Base-by-base conservation (phyloP, 2,797 vertebrate species). In the Uromys caudimaculatus region DNA sequence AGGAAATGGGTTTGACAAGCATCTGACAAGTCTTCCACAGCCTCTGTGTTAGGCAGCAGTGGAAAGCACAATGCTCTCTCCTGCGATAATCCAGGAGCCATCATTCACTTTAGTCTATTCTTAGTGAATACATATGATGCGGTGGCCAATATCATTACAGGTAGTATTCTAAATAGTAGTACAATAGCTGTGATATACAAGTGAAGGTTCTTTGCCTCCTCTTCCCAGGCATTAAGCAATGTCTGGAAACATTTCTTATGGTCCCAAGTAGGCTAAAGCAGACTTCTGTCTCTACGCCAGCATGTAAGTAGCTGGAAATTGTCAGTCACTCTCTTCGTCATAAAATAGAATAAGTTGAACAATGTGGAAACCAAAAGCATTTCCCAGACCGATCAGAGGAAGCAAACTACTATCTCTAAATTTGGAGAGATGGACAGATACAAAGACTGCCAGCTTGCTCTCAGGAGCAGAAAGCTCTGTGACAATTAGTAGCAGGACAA, bases 351-450 rank as follows among this genome's bases (percentile, higher is more conserved):
- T 77, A 94, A 56, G 32, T 8, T 38, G n/a, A 89, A 82, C 27
- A 44, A 79, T 84, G 23, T 94, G 23, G 83, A 92, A 92, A 87
- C 60, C 56, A 90, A 95, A 23, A 93, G 76, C 24, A 67, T 38
- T 89, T 78, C 32, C 78, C 76, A 69, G 62, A 58, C 32, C 58
- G 10, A 82, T 50, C 75, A 76, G 50, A 89, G n/a, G 29, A 75
- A 29, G 79, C 11, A 89, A 90, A 83, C 7, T 38, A 87, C 4
- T 77, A 6, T 7, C 81, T 75, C 75, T 9, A 81, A 77, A 71
- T 86, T 81, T n/a, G 16, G 67, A 69, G 35, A n/a, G 67, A 69
- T 19, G 35, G 13, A 29, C 73, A 58, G n/a, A 56, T 50, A 83
- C 7, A 93, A 71, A 77, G 29, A 88, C 87, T 71, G 16, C 50